Evolutionary conservation across 2,113 vertebrate genomes (phyloP), one percentile per base, ranked within the genome.

Genomic region (Thamnaconus septentrionalis): DNA sequence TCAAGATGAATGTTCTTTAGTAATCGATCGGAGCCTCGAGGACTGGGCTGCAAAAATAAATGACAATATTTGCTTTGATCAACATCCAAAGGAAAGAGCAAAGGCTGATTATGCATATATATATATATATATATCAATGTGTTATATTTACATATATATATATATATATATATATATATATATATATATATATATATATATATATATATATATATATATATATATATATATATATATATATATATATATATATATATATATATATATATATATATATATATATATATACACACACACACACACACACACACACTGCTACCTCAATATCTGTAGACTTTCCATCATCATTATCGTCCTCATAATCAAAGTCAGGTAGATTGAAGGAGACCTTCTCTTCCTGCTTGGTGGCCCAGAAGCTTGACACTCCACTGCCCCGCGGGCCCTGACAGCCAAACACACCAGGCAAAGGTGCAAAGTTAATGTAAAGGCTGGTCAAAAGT

Each of bases 1-100:
- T 96, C 93, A 64, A 96, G 52, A 41, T 93, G 91, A 52, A 96
- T 69, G 18, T 96, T 96, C 81, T 89, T 93, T 12, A 95, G 69
- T 11, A 93, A 84, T 0, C 81, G 59, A 0, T 87, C 67, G 10
- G 91, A 82, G 40, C 0, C 18, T 31, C 18, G 44, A 8, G 76
- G 82, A 76, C 91, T 93, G 89, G 92, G 64, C 53, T 84, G 46
- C 41, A 66, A 83, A 64, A 63, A 9, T 39, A 31, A 31, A 31
- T 31, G 10, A 61, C 6, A 56, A n/a, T 1, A 3, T 44, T 9
- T 11, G 5, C 8, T 10, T 65, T 79, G 5, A 41, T 58, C 6
- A 55, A 7, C 3, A 46, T 4, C 3, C 39, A 53, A 41, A 39
- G 6, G 9, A 45, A 42, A 39, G 4, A 66, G 7, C 3, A 3